Percentiles rank a stretch among this genome's conserved stretches.
Evolutionary conservation across 2,113 vertebrate genomes (phyloP).

Genomic region (Trematomus loennbergii): DNA sequence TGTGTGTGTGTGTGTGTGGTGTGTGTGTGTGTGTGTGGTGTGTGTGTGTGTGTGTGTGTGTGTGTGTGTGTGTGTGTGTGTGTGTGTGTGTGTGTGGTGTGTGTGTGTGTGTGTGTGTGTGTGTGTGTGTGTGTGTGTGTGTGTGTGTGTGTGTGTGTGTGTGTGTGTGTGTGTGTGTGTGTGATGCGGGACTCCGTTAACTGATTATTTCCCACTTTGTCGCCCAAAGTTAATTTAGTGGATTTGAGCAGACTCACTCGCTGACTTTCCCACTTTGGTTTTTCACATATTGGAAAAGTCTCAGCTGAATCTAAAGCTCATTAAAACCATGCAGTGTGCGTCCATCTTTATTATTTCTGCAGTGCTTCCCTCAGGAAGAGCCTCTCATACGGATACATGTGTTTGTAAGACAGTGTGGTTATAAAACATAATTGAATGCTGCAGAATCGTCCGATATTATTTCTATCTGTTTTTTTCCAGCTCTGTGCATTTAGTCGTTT

Average conservation of each 20-base stretch:
- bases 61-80: no score
- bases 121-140: no score
- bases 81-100: no score
- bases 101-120: not conserved
- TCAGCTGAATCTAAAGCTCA: slow-evolving; percentile 31
- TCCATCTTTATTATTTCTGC: slow-evolving; percentile 19
- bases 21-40: no score
- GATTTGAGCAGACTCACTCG: not conserved
- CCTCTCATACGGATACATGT: not conserved
- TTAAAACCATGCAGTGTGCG: slow-evolving; percentile 17
- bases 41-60: no score
- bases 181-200: slow-evolving; percentile 8
- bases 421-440: not conserved
- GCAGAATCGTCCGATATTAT: not conserved
- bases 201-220: slow-evolving; percentile 48
- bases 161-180: no score
- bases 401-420: not conserved
- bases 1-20: no score
- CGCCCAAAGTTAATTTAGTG: slow-evolving; percentile 25
- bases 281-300: slow-evolving; percentile 3
- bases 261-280: slow-evolving; percentile 14
- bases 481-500: not conserved
- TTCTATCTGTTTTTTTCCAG: not conserved
- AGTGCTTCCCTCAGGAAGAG: not conserved
- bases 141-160: not conserved